Evolutionary conservation across 2,888 invertebrate genomes (phyloP).

Genomic region (Andrena marginata): DNA sequence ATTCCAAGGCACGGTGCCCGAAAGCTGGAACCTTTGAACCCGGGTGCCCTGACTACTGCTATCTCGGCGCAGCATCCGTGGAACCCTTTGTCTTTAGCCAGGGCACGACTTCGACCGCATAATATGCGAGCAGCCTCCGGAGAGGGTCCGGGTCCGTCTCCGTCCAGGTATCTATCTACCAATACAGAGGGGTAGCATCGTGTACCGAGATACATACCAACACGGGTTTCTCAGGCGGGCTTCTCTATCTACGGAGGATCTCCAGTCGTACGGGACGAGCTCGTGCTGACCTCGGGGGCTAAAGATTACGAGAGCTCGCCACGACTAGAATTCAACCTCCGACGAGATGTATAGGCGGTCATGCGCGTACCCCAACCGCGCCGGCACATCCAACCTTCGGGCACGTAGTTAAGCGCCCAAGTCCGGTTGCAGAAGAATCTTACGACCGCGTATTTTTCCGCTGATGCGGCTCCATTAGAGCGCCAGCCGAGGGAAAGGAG

Average conservation of each 20-base stretch:
- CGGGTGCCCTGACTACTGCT: conserved; percentile 39
- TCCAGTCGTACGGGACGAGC: conserved; percentile 68
- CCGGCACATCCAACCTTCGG: conserved; percentile 44
- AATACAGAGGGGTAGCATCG: conserved; percentile 60
- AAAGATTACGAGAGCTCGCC: conserved; percentile 81
- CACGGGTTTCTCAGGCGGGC: conserved; percentile 73
- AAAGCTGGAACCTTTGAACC: conserved; percentile 51
- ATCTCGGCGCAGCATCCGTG: conserved; percentile 64
- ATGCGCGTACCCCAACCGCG: conserved; percentile 18
- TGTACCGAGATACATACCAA: conserved; percentile 65
- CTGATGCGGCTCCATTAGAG: conserved; percentile 54
- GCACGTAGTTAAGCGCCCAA: conserved; percentile 57
- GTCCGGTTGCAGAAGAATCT: conserved; percentile 67
- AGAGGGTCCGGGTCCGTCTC: conserved; percentile 51
- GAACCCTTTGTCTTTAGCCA: conserved; percentile 73
- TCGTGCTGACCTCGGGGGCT: conserved; percentile 81
- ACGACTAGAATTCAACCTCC: conserved; percentile 76
- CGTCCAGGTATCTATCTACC: conserved; percentile 60
- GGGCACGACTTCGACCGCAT: conserved; percentile 72
- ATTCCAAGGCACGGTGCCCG: conserved; percentile 19
- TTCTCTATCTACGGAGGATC: conserved; percentile 75
- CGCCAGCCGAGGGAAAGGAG: conserved; percentile 51
- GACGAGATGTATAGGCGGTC: conserved; percentile 55
- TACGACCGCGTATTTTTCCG: conserved; percentile 64
- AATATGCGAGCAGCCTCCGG: conserved; percentile 69